Evolutionary conservation across 2,113 vertebrate genomes (phyloP), one percentile per base, ranked within the genome.

Genomic region (Protomyctophum bolini): DNA sequence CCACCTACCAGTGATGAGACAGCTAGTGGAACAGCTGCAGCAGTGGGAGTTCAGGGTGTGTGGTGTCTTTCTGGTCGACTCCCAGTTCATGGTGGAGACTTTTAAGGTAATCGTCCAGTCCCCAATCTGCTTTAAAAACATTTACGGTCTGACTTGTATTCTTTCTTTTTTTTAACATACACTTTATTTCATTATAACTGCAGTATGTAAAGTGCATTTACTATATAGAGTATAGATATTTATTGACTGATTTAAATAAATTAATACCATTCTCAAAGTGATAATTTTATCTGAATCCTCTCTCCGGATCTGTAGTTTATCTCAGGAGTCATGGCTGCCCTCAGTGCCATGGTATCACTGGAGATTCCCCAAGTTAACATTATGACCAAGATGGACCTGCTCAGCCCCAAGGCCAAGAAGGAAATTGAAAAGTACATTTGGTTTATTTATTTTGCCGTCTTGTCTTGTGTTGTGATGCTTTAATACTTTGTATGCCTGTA

Each of bases 351-450:
- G 98, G 89, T 98, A 70, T 95, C 93, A 11, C 87, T 99, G 70
- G 97, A 99, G 90, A 97, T 98, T 70, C 96, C 98, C 12, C 97
- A 99, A 79, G 89, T 99, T 59, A 99, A 98, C 65, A 93, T 99
- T 86, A 98, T 99, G 97, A 98, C 97, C 7, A 99, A 99, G 91
- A 99, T 99, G 96, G 97, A 99, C 90, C 91, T 99, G 72, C 93
- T 99, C 11, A 97, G 87, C 86, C 96, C 97, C 60, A 98, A 95
- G 89, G 95, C 96, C 15, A 98, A 98, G 83, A 97, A 95, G 75
- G 97, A 98, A 91, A 97, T 99, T 74, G 97, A 99, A 86, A 98
- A 95, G 97, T 99, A 90, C 93, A 95, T 91, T 80, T 14, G 11
- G 28, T n/a, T 29, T n/a, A 0, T 48, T 41, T 41, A 6, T 41